Conservation (phyloP, 1,140 invertebrate species). For the Thaumatotibia leucotreta region DNA sequence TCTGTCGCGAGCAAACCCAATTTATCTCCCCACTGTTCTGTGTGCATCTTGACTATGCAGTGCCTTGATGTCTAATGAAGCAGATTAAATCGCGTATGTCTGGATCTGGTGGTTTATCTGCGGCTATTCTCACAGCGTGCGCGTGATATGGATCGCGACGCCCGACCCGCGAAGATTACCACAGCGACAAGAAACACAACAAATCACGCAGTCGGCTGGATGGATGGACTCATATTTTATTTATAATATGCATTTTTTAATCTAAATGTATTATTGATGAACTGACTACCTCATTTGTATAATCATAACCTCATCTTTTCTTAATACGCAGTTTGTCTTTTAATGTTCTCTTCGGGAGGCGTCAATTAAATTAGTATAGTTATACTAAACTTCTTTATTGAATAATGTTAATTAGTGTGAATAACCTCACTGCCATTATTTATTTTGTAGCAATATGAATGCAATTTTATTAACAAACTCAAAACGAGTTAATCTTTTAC, state of each 20-base stretch:
- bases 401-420: too few species aligned
- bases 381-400: too few species aligned
- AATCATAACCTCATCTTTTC: too few species aligned
- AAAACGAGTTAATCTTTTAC: too few species aligned
- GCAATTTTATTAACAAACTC: too few species aligned
- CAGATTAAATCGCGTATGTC: slow-evolving; percentile 48
- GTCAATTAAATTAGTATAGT: too few species aligned
- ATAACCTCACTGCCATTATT: too few species aligned
- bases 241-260: neutral
- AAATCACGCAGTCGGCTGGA: slow-evolving; percentile 3
- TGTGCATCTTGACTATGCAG: slow-evolving; percentile 25
- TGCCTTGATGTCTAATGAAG: slow-evolving; percentile 43
- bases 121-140: slow-evolving; percentile 45
- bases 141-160: slow-evolving; percentile 43
- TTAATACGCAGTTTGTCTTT: too few species aligned
- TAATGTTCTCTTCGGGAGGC: too few species aligned
- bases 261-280: neutral
- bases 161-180: slow-evolving; percentile 28
- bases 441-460: too few species aligned
- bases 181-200: slow-evolving; percentile 31
- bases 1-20: neutral
- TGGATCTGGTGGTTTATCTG: slow-evolving; percentile 39
- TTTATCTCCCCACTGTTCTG: neutral
- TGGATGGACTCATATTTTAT: neutral
- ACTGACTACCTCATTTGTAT: too few species aligned